These are phyloP conservation scores for Ameiurus melas DNA, from an alignment of 2,113 vertebrate species.

Conservation along the genomic window DNA sequence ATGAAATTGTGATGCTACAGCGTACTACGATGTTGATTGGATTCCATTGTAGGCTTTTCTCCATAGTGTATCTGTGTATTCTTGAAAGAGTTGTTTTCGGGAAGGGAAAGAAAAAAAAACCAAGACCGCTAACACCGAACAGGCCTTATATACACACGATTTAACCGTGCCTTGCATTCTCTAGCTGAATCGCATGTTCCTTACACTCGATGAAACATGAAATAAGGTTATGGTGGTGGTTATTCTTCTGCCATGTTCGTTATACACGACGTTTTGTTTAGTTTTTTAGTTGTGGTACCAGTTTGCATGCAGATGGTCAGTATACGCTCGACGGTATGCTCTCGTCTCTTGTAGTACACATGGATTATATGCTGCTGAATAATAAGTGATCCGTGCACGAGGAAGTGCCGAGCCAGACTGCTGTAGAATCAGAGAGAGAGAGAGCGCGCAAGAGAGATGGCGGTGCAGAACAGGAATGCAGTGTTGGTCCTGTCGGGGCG, in stretches of 20 bases:
- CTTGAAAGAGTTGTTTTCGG: background rate
- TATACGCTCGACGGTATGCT: no score
- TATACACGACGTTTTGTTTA: background rate
- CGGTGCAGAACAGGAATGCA: constrained; percentile 92
- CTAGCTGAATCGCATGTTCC: background rate
- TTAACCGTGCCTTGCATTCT: background rate
- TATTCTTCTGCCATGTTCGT: background rate
- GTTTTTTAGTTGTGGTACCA: background rate
- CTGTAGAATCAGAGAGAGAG: no score
- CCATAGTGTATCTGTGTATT: background rate
- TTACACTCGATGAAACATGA: background rate
- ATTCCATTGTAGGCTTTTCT: background rate
- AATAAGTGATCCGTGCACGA: constrained; percentile 62
- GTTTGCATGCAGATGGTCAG: background rate
- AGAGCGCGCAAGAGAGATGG: constrained; percentile 73
- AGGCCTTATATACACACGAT: background rate
- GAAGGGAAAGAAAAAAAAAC: background rate
- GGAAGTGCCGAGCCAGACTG: constrained; percentile 48
- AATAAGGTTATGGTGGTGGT: background rate
- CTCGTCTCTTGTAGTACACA: constrained; percentile 60
- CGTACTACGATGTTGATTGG: background rate
- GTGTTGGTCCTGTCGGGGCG: constrained; percentile 91
- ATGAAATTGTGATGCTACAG: background rate
- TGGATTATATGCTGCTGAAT: constrained; percentile 70
- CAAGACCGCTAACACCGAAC: background rate